Evolutionary conservation across 2,797 vertebrate genomes (phyloP).

Genomic region (Hemitrygon akajei): DNA sequence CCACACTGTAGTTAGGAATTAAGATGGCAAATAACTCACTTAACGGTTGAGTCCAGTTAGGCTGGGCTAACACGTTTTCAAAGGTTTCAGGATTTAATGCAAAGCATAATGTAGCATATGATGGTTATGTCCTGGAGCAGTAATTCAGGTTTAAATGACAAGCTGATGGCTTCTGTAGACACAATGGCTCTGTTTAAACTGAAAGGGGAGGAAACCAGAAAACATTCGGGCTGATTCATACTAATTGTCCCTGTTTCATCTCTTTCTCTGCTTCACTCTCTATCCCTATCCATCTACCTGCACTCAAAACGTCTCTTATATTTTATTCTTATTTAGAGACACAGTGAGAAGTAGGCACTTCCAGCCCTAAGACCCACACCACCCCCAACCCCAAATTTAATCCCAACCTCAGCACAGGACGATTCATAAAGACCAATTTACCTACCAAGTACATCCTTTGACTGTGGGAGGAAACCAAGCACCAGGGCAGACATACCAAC

Average conservation of each 20-base stretch:
- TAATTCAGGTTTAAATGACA: not conserved
- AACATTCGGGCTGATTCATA: not conserved
- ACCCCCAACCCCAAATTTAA: too few relatives aligned
- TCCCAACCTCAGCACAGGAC: too few relatives aligned
- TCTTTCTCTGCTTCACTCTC: not conserved
- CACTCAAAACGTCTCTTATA: not conserved
- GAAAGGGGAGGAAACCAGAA: not conserved
- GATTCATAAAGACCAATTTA: too few relatives aligned
- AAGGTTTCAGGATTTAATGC: not conserved
- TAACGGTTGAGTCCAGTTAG: not conserved
- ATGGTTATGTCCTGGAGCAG: not conserved
- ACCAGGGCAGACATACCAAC: too few relatives aligned
- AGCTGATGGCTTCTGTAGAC: not conserved
- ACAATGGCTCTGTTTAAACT: not conserved
- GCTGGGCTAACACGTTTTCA: not conserved
- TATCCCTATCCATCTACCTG: not conserved
- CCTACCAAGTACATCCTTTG: too few relatives aligned
- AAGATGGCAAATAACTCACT: not conserved
- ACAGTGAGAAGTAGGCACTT: too few relatives aligned
- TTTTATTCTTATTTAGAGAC: too few relatives aligned
- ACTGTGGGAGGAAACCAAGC: too few relatives aligned
- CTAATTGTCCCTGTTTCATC: not conserved
- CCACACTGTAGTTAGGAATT: too few relatives aligned
- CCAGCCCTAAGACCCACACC: too few relatives aligned
- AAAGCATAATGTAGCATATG: not conserved